A percentile compares a stretch with the other conserved stretches of the same genome.
Conservation (phyloP, 2,888 invertebrate genomes). For the Polymixis flavicincta region DNA sequence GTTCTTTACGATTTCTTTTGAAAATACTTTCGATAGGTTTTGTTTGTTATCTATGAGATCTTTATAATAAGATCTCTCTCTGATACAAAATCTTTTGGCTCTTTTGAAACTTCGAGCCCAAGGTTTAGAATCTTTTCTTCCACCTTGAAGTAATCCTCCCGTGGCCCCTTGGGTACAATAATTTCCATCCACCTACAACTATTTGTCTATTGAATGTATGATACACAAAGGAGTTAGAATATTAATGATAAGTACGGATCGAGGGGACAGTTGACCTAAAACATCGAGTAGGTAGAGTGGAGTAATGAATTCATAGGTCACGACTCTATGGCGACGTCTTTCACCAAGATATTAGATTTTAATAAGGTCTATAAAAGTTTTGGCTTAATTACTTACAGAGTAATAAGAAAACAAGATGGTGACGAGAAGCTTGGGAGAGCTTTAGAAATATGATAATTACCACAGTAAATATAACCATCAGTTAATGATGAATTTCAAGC, state of each 20-base stretch:
- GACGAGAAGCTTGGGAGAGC: slow-evolving; percentile 1
- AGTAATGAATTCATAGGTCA: slow-evolving; percentile 73
- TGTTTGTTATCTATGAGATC: not conserved
- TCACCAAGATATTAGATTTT: slow-evolving; percentile 21
- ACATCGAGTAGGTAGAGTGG: slow-evolving; percentile 48
- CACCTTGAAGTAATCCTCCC: not conserved
- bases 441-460: not conserved
- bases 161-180: not conserved
- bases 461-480: not conserved
- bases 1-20: not conserved
- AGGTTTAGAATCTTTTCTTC: slow-evolving; percentile 7
- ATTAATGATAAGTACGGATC: slow-evolving; percentile 44
- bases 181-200: not conserved
- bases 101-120: not conserved
- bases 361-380: slow-evolving; percentile 21
- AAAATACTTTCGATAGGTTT: not conserved
- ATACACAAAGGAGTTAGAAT: slow-evolving; percentile 47
- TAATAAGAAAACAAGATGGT: slow-evolving; percentile 15
- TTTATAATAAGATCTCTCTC: too few relatives aligned
- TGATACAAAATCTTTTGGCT: not conserved
- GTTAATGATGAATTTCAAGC: slow-evolving; percentile 1
- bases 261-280: slow-evolving; percentile 71
- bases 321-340: slow-evolving; percentile 47
- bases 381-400: slow-evolving; percentile 10
- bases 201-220: slow-evolving; percentile 11